Base-by-base conservation (phyloP, 2,797 vertebrate species). In the Oreortyx pictus region DNA sequence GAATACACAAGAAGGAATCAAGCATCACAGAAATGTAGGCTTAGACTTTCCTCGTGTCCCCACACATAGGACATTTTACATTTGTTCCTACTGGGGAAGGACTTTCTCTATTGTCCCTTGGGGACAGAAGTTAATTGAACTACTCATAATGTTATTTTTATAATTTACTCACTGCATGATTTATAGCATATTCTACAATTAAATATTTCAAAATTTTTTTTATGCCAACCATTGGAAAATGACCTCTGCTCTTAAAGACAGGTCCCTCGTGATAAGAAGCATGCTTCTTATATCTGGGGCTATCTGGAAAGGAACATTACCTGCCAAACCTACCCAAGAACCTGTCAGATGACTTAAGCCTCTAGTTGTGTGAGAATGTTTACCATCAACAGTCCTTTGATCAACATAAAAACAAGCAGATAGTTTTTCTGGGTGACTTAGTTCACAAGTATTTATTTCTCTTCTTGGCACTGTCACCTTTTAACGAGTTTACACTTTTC, bases 221-320 rank as follows among this genome's bases (percentile, higher is more conserved):
- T 56, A 84, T 73, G 7, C 12, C 11, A 65, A 24, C 5, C 25
- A 24, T 8, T 49, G 23, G 4, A 70, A 81, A 79, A 59, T 50
- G 1, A 62, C 37, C 7, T 80, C 15, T 47, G 19, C 18, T 66
- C 10, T 73, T 35, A 84, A 76, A 67, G 17, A 57, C 7, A 54
- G 9, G 4, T 2, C 9, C 4, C 50, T 85, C 0, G 0, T 18
- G 8, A 57, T 31, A 65, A 71, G 44, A 67, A 18, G 3, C 5
- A 83, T 52, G 13, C 1, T 73, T 13, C 16, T 33, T 74, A 61
- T 49, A n/a, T 25, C 35, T 73, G n/a, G 18, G 20, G 4, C 16
- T 79, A 15, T 49, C 25, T 73, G 76, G 25, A 81, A 79, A 79
- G 4, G 14, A 82, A 43, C 12, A 13, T 8, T 70, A 25, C 20